Evolutionary conservation across 2,888 invertebrate species (phyloP).

Genomic region (Lepeophtheirus nordmannii): DNA sequence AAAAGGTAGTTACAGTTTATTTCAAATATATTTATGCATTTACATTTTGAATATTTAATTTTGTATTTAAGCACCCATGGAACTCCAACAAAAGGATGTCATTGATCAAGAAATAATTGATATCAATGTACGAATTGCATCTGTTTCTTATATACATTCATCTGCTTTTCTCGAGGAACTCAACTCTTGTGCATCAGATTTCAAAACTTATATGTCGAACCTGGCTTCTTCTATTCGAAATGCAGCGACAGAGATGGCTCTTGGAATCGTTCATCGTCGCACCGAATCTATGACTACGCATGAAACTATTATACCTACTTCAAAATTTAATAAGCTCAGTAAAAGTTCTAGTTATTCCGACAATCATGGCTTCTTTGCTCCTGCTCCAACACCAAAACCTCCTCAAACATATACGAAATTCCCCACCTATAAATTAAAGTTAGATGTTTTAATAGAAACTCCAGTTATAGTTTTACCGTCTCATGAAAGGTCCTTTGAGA

Average conservation of each 20-base stretch:
- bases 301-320: neutral
- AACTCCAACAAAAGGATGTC: no score
- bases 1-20: neutral
- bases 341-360: neutral
- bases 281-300: constrained; percentile 10
- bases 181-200: constrained; percentile 72
- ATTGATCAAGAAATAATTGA: constrained; percentile 1
- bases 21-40: neutral
- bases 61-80: no score
- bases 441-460: constrained; percentile 68
- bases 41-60: neutral
- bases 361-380: neutral
- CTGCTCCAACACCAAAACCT: constrained; percentile 18
- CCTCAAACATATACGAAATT: neutral
- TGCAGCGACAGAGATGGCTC: constrained; percentile 85
- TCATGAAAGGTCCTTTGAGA: constrained; percentile 56
- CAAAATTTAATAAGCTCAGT: neutral
- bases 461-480: constrained; percentile 79
- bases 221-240: constrained; percentile 68
- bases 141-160: constrained; percentile 84
- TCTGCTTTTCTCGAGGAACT: constrained; percentile 68
- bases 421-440: constrained; percentile 23
- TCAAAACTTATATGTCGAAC: constrained; percentile 69
- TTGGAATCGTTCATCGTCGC: constrained; percentile 45
- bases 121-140: constrained; percentile 54